Evolutionary conservation across 2,888 invertebrate genomes (phyloP).

Genomic region (Agrotis puta): DNA sequence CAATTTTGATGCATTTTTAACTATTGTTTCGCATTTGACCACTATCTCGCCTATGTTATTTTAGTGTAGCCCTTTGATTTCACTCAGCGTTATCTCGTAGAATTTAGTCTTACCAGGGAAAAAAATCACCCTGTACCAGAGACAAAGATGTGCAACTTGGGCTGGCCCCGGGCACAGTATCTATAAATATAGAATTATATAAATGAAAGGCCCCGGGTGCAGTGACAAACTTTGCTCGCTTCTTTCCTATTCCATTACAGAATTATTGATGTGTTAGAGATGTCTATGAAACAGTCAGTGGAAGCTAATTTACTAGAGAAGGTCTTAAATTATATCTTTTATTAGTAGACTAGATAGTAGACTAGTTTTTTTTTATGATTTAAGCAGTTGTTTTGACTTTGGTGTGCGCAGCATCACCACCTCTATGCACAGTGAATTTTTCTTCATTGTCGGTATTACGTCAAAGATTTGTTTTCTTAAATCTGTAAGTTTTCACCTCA

Average conservation of each 20-base stretch:
- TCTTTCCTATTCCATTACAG: background rate
- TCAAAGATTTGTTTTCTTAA: background rate
- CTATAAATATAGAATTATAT: too few species aligned
- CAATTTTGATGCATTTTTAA: background rate
- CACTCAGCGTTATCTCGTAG: too few species aligned
- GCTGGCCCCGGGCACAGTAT: background rate
- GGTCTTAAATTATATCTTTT: background rate
- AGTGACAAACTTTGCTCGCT: conserved; percentile 4
- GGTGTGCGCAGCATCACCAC: conserved; percentile 2
- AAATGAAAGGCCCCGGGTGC: background rate
- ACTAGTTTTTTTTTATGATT: too few species aligned
- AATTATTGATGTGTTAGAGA: background rate
- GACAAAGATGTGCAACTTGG: too few species aligned
- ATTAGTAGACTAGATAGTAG: background rate
- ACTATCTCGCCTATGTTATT: too few species aligned
- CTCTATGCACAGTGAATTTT: background rate
- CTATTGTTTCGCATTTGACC: too few species aligned
- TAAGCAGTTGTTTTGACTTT: background rate
- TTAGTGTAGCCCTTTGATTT: too few species aligned
- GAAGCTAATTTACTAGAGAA: conserved; percentile 4
- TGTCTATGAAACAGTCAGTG: background rate
- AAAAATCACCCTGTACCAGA: too few species aligned
- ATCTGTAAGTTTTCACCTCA: too few species aligned
- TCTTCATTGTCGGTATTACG: background rate
- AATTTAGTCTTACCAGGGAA: too few species aligned